Evolutionary conservation across 2,888 invertebrate species (phyloP).

Genomic region (Didymodactylos carnosus): DNA sequence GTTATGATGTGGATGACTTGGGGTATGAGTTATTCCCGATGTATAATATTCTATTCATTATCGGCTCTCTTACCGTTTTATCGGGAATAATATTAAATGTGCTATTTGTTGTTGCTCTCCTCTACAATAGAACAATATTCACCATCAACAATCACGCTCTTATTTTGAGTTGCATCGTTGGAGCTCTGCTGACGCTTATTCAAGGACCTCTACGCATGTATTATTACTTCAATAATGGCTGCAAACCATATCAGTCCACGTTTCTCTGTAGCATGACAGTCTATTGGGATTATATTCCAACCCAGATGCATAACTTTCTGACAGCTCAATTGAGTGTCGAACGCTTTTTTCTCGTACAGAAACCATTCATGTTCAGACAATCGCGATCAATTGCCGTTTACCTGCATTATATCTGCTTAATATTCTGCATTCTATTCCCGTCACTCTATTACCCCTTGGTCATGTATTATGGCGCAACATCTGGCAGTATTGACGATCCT

Average conservation of each 20-base stretch:
- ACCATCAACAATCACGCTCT: not conserved
- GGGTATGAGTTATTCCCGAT: no score
- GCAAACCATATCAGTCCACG: not conserved
- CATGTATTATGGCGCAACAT: not conserved
- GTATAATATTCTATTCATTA: no score
- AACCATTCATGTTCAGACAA: not conserved
- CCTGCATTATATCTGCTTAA: not conserved
- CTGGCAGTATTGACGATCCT: not conserved
- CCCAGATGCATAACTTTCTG: not conserved
- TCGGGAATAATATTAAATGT: not conserved
- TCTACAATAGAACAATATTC: not conserved
- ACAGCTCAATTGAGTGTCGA: not conserved
- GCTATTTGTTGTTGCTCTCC: not conserved
- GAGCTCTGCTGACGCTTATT: not conserved
- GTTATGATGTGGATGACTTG: no score
- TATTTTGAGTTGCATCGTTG: not conserved
- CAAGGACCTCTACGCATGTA: not conserved
- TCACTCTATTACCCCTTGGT: not conserved
- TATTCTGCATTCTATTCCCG: not conserved
- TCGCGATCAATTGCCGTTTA: not conserved
- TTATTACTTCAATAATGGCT: not conserved
- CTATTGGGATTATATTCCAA: not conserved
- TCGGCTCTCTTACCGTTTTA: not conserved
- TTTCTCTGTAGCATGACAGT: not conserved
- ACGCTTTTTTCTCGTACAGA: not conserved